Conservation (phyloP, 1,140 invertebrate genomes). For the Rhysida immarginata region DNA sequence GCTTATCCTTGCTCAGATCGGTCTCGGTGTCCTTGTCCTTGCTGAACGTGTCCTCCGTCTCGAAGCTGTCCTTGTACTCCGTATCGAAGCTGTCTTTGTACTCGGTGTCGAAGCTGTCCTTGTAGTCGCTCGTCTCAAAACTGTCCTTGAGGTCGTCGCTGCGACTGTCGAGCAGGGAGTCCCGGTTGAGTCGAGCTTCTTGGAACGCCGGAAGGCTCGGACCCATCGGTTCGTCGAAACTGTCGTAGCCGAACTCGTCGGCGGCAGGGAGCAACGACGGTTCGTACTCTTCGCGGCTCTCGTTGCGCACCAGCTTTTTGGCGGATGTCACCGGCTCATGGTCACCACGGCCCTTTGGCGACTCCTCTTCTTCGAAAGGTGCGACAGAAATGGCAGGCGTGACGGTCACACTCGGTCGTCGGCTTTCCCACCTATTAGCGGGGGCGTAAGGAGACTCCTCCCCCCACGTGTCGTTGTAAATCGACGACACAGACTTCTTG, state of each 20-base stretch:
- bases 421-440: too few species aligned
- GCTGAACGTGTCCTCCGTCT: constrained; percentile 3
- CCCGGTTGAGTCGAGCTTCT: background rate
- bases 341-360: too few species aligned
- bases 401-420: too few species aligned
- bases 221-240: background rate
- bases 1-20: background rate
- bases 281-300: background rate
- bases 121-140: constrained; percentile 3
- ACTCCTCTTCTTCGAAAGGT: too few species aligned
- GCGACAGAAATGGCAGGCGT: too few species aligned
- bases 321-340: too few species aligned
- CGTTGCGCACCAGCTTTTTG: background rate
- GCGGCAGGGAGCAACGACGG: too few species aligned
- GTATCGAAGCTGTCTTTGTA: constrained; percentile 7
- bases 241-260: background rate
- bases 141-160: constrained; percentile 4
- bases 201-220: background rate
- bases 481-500: too few species aligned
- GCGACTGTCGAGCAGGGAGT: background rate
- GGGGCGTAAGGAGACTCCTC: too few species aligned
- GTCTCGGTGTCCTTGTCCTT: constrained; percentile 5
- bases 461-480: too few species aligned
- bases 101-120: constrained; percentile 6
- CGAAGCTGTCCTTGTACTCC: constrained; percentile 7